Conservation (phyloP, 1,140 invertebrate genomes). For the Pemphigus obesinymphae region DNA sequence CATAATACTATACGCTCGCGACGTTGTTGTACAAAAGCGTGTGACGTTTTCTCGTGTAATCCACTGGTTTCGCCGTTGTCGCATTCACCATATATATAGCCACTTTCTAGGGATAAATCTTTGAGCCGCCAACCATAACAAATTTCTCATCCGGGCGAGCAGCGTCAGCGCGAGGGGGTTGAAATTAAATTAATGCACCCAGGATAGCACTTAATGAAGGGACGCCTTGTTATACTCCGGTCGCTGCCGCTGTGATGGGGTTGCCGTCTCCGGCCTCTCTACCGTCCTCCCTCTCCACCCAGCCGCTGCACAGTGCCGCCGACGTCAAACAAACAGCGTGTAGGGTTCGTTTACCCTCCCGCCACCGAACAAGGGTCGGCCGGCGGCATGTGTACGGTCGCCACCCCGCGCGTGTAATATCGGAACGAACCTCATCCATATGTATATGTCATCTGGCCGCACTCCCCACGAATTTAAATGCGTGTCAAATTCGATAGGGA, state of each 20-base stretch:
- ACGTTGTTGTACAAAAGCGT: background rate
- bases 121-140: constrained; percentile 22
- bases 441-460: constrained; percentile 36
- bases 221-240: constrained; percentile 35
- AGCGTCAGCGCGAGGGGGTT: background rate
- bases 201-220: constrained; percentile 41
- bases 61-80: background rate
- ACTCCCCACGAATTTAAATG: constrained; percentile 37
- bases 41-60: background rate
- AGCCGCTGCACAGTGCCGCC: too few species aligned
- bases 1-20: background rate
- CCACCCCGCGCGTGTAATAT: constrained; percentile 11
- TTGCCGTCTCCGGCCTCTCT: background rate
- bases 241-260: background rate
- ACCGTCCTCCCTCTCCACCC: background rate
- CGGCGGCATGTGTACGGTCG: background rate
- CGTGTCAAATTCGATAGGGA: constrained; percentile 42
- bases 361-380: background rate
- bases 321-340: constrained; percentile 32
- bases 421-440: constrained; percentile 40
- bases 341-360: background rate
- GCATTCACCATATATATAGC: constrained; percentile 7
- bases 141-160: constrained; percentile 5
- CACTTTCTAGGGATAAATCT: constrained; percentile 17
- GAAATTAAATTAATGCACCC: constrained; percentile 41